Conservation (phyloP, 1,140 invertebrate species). For the Zaprionus nigranus region DNA sequence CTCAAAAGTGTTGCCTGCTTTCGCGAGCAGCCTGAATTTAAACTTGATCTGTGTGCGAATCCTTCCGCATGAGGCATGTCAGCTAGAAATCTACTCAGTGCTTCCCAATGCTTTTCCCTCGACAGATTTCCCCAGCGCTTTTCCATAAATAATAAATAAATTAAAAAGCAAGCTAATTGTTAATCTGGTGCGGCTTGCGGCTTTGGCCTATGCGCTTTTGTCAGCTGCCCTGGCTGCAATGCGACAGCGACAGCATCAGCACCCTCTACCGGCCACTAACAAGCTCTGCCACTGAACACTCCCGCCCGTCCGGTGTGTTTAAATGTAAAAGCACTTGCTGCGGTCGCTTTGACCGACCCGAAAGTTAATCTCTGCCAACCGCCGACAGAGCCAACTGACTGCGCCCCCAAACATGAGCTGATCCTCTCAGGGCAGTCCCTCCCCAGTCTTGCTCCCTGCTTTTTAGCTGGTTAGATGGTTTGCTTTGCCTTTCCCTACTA, state of each 20-base stretch:
- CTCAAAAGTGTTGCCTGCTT: background rate
- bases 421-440: background rate
- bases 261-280: constrained; percentile 49
- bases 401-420: constrained; percentile 9
- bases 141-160: constrained; percentile 45
- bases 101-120: background rate
- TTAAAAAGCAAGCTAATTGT: constrained; percentile 80
- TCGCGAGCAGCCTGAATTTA: background rate
- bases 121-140: background rate
- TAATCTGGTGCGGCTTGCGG: constrained; percentile 76
- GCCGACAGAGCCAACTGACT: constrained; percentile 53
- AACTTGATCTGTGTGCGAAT: background rate
- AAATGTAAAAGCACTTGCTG: constrained; percentile 82
- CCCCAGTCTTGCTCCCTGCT: background rate
- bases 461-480: constrained; percentile 71
- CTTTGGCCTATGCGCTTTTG: constrained; percentile 68
- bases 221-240: constrained; percentile 52
- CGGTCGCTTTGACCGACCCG: constrained; percentile 80
- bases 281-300: constrained; percentile 38
- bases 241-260: background rate
- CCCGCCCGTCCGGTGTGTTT: constrained; percentile 42
- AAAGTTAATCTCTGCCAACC: constrained; percentile 82
- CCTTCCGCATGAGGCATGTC: background rate
- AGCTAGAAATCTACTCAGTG: background rate
- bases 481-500: constrained; percentile 38